These are phyloP conservation scores for Acanthosoma haemorrhoidale DNA, from an alignment of 2,888 invertebrate species.

Conservation along the genomic window DNA sequence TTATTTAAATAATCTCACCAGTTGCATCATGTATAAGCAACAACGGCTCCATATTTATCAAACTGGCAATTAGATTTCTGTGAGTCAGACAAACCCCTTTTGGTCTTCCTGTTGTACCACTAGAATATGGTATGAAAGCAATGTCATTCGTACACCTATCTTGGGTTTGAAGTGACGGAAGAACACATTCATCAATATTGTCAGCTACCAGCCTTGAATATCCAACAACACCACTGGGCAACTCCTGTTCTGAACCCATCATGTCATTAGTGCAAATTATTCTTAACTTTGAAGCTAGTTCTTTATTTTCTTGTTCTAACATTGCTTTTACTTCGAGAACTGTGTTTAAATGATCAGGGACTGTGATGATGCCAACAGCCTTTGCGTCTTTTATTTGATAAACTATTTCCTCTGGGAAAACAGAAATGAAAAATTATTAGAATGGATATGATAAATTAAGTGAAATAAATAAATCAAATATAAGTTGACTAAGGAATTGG, in stretches of 20 bases:
- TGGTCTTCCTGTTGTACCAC: conserved; percentile 34
- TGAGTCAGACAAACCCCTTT: conserved; percentile 36
- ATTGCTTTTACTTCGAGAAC: conserved; percentile 18
- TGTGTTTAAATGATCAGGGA: conserved; percentile 29
- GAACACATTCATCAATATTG: background rate
- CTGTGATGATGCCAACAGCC: conserved; percentile 20
- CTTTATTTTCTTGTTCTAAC: background rate
- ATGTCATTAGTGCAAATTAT: conserved; percentile 31
- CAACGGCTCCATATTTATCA: conserved; percentile 31
- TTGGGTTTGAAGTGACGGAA: background rate
- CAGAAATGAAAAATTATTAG: too few relatives aligned
- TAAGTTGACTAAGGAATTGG: too few relatives aligned
- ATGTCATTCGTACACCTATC: background rate
- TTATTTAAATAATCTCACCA: conserved; percentile 37
- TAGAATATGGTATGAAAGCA: conserved; percentile 33
- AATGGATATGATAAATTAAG: too few relatives aligned
- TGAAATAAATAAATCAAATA: too few relatives aligned
- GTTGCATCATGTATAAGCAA: conserved; percentile 36
- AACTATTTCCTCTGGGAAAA: conserved; percentile 34
- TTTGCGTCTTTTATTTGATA: conserved; percentile 33
- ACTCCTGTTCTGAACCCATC: conserved; percentile 8
- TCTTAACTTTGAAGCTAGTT: background rate
- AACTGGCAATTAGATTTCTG: conserved; percentile 34
- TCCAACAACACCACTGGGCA: conserved; percentile 25
- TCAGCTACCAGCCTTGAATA: background rate